Evolutionary conservation across 1,140 invertebrate genomes (phyloP).

Genomic region (Hormaphis cornu): DNA sequence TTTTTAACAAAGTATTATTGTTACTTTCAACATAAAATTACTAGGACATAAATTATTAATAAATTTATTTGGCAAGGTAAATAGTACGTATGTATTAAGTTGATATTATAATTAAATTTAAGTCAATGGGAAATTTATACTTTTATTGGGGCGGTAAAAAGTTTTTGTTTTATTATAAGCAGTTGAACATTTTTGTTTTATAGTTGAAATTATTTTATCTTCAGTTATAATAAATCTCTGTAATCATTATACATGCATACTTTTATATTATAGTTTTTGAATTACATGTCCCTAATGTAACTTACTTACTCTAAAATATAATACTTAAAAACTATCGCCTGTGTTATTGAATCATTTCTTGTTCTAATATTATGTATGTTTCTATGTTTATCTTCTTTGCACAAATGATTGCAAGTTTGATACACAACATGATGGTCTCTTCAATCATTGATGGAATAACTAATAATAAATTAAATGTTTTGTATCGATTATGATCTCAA

Average conservation of each 20-base stretch:
- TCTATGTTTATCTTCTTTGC: too few relatives aligned
- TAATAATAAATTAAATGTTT: too few relatives aligned
- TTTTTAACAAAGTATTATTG: not conserved
- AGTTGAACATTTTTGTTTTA: constrained; percentile 30
- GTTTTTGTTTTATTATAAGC: constrained; percentile 29
- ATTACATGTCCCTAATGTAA: constrained; percentile 15
- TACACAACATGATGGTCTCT: too few relatives aligned
- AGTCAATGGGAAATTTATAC: constrained; percentile 12
- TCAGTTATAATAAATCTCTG: constrained; percentile 30
- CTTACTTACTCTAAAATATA: not conserved
- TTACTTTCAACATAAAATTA: not conserved
- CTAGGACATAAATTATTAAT: not conserved
- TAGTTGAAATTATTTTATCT: constrained; percentile 30
- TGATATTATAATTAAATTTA: constrained; percentile 16
- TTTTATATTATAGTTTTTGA: not conserved
- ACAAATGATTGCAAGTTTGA: too few relatives aligned
- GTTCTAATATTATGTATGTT: too few relatives aligned
- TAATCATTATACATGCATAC: constrained; percentile 7
- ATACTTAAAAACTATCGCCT: not conserved
- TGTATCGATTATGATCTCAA: too few relatives aligned
- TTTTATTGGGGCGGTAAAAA: constrained; percentile 15
- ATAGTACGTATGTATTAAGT: not conserved
- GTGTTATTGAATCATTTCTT: not conserved
- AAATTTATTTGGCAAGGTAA: not conserved
- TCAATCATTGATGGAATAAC: too few relatives aligned